Conservation (phyloP, 2,888 invertebrate genomes). For the Diloba caeruleocephala region DNA sequence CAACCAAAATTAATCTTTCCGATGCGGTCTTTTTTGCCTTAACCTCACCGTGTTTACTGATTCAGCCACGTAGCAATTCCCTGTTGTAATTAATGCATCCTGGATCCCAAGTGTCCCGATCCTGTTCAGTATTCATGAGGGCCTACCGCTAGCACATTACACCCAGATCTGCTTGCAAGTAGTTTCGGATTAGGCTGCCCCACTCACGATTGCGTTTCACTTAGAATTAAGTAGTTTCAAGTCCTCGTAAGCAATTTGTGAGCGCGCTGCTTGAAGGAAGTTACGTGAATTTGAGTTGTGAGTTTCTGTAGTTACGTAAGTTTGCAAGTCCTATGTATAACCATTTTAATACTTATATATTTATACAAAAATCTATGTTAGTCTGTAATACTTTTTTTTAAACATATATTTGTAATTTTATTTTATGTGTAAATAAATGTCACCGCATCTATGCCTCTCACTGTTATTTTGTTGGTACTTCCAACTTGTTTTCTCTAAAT, state of each 20-base stretch:
- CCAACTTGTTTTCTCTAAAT: no score
- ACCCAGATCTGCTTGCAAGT: constrained; percentile 78
- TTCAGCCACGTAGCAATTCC: constrained; percentile 45
- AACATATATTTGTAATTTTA: no score
- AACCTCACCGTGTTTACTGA: constrained; percentile 30
- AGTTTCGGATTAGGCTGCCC: constrained; percentile 79
- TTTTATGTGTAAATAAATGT: no score
- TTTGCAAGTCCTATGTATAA: constrained; percentile 8
- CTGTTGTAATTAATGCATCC: constrained; percentile 62
- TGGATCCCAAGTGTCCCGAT: constrained; percentile 52
- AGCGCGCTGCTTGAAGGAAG: constrained; percentile 55
- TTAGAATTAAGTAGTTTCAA: constrained; percentile 72
- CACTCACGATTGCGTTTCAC: constrained; percentile 71
- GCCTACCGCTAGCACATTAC: constrained; percentile 74
- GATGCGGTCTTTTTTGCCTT: constrained; percentile 26
- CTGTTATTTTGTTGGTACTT: no score
- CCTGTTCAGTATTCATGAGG: constrained; percentile 83
- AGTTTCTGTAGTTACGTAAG: constrained; percentile 33
- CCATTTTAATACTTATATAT: no score
- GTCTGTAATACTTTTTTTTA: no score
- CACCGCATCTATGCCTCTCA: no score
- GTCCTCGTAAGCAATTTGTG: constrained; percentile 69
- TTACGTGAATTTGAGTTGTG: constrained; percentile 49
- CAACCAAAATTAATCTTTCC: constrained; percentile 24
- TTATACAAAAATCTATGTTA: no score